Base-by-base conservation (phyloP, 2,113 vertebrate genomes). In the Asarcornis scutulata region DNA sequence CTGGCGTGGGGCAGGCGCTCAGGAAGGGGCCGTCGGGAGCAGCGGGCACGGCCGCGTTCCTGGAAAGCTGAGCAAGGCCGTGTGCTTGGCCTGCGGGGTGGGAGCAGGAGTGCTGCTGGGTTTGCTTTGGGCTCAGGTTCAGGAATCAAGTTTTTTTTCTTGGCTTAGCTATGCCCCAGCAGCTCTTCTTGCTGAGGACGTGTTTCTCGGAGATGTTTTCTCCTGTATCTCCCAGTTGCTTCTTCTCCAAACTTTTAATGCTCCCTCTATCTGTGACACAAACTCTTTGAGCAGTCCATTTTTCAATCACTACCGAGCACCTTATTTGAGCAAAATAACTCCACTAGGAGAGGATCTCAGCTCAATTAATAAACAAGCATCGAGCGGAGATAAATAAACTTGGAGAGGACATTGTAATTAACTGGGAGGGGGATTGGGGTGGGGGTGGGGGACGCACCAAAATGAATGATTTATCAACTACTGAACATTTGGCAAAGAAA, bases 321-420 rank as follows among this genome's bases (percentile, higher is more conserved):
- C 79, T 97, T 97, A 78, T 92, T 92, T 95, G 96, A 98, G 92
- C 97, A 98, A 98, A 98, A 98, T 97, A 98, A 97, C 91, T 97
- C 89, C 95, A 93, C 97, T 95, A 97, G 96, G 98, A 63, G 74
- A 97, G 95, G 84, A 95, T 97, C 98, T 94, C 84, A 88, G 82
- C 13, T 67, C 59, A 97, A 98, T 98, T 98, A 97, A 98, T 97
- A 98, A 98, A 97, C 93, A 96, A 96, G 85, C 73, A 91, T 86
- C 6, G 78, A 89, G 90, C 36, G 71, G 88, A 79, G 44, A 97
- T 94, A 97, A 97, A 97, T 95, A 97, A 98, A 96, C 95, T 96
- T 91, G 94, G 97, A 97, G 86, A 6, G 9, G 83, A 82, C 92
- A 89, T 96, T 85, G 29, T 96, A 97, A 97, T 97, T 88, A 97